Base-by-base conservation (phyloP, 1,140 invertebrate genomes). In the Ridgeia piscesae region DNA sequence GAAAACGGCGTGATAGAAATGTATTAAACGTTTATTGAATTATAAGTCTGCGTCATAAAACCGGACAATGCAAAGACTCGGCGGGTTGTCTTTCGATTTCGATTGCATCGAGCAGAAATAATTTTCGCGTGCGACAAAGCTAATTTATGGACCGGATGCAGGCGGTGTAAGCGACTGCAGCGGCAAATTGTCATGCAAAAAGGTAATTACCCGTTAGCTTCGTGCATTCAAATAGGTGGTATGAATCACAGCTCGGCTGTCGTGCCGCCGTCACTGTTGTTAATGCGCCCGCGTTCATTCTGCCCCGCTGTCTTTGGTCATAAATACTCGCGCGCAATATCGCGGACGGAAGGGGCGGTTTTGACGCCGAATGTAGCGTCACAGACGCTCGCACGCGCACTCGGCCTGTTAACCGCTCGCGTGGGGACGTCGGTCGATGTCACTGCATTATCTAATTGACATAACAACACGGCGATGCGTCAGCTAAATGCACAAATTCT, bases 1-100 rank as follows among this genome's bases (percentile, higher is more conserved):
- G 58, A 77, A 77, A 77, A 77, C 58, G 58, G 58, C 58, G 58
- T 77, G 58, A 77, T 77, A 77, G 58, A 77, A 77, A 77, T 77
- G 58, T 77, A 77, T 77, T 77, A 77, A 77, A 77, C 58, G 58
- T 4, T 77, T 31, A 77, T 77, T 77, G 58, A 77, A 0, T 77
- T 77, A 77, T 77, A 77, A 77, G 58, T 4, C 58, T 2, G 58
- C 58, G 58, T 77, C 58, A 77, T 77, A 77, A 77, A 77, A 77
- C 27, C 58, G 58, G 27, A 77, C 58, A 77, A 77, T 77, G 58
- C 58, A 21, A 77, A 1, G 58, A 77, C 11, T 21, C 58, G 8
- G 17, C 58, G 58, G 58, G 58, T 21, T 77, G 58, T 77, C 58
- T 77, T 77, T 77, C 58, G 17, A 77, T 77, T 77, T 77, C 58